These are phyloP conservation scores for Lacerta viridis DNA, from an alignment of 2,797 vertebrate genomes.

Conservation along the genomic window DNA sequence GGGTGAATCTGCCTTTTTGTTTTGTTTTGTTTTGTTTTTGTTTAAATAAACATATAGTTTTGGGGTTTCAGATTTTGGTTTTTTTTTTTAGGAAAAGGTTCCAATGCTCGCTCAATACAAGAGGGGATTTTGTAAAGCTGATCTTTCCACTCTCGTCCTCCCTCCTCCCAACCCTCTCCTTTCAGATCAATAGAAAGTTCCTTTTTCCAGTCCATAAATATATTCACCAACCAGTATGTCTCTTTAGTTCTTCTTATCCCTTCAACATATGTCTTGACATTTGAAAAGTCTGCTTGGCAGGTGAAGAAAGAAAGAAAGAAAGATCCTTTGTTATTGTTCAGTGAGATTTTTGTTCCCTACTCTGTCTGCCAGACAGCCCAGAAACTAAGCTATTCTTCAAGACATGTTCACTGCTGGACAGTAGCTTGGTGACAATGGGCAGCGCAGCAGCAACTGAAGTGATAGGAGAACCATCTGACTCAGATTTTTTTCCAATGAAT, in stretches of 20 bases:
- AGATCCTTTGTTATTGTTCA: constrained; percentile 23
- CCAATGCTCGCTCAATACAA: not conserved
- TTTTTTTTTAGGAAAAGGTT: not conserved
- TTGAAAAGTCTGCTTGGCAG: constrained; percentile 51
- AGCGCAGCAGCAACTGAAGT: constrained; percentile 40
- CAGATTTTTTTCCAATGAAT: constrained; percentile 50
- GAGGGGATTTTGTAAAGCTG: not conserved
- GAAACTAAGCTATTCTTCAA: constrained; percentile 34
- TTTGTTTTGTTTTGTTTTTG: not conserved
- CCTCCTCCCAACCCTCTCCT: not conserved
- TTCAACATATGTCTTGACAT: constrained; percentile 39
- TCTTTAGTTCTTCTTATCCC: constrained; percentile 59
- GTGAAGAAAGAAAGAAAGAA: constrained; percentile 31
- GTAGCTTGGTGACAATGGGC: constrained; percentile 25
- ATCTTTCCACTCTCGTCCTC: not conserved
- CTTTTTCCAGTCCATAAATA: constrained; percentile 49
- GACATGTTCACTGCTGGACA: constrained; percentile 15
- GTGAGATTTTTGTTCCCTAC: constrained; percentile 32
- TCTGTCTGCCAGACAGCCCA: constrained; percentile 22
- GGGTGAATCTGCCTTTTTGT: not conserved
- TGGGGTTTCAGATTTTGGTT: not conserved
- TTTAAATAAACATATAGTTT: constrained; percentile 7
- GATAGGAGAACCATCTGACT: constrained; percentile 50
- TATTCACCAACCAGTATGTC: constrained; percentile 49
- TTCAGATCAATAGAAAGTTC: constrained; percentile 45